These are phyloP conservation scores for Acholoe squamosa DNA, from an alignment of 2,888 invertebrate species.

Conservation along the genomic window DNA sequence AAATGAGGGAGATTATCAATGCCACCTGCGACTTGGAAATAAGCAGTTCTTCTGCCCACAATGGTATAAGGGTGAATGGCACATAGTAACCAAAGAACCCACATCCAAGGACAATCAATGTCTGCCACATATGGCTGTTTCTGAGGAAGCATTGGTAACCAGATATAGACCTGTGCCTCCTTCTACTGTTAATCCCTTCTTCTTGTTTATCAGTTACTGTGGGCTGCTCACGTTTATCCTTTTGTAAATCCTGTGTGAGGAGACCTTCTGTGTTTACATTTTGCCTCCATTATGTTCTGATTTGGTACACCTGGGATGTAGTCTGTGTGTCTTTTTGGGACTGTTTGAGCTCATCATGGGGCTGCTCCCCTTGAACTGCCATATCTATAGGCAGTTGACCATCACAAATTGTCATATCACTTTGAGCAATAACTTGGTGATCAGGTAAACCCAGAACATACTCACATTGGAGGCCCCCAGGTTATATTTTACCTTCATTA, in stretches of 20 bases:
- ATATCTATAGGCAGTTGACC: too few species aligned
- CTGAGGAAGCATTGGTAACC: conserved; percentile 30
- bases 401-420: too few species aligned
- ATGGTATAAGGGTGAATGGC: conserved; percentile 26
- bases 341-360: too few species aligned
- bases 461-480: not conserved
- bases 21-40: not conserved
- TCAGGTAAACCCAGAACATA: not conserved
- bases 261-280: not conserved
- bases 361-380: too few species aligned
- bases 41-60: conserved; percentile 9
- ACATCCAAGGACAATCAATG: conserved; percentile 15
- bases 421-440: too few species aligned
- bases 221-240: not conserved
- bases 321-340: too few species aligned
- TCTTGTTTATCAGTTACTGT: not conserved
- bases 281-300: not conserved
- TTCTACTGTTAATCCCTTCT: too few species aligned
- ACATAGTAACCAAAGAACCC: conserved; percentile 61
- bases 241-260: not conserved
- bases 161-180: too few species aligned
- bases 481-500: not conserved
- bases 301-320: not conserved
- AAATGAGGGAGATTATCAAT: conserved; percentile 7
- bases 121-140: not conserved